Percentiles rank a stretch among this genome's conserved stretches.
These are phyloP conservation scores for Saguinus midas DNA, from an alignment of 2,113 vertebrate species.

Conservation along the genomic window DNA sequence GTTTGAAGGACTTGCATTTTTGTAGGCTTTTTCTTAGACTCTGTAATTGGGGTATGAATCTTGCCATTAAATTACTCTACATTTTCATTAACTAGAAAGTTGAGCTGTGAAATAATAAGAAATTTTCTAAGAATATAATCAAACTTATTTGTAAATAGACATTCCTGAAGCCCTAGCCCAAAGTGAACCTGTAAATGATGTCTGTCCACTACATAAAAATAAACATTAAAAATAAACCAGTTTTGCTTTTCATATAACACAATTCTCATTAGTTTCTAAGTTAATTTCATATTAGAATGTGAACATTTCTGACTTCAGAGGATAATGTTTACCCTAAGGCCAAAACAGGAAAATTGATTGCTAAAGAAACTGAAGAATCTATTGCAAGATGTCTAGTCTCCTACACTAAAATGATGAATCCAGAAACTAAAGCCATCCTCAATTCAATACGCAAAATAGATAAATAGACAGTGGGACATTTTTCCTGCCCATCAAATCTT, in stretches of 20 bases:
- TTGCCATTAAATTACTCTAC: not conserved
- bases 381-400: not conserved
- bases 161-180: not conserved
- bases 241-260: not conserved
- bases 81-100: constrained; percentile 2
- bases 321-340: not conserved
- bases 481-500: not conserved
- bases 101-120: not conserved
- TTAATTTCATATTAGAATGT: not conserved
- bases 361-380: not conserved
- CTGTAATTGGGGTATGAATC: not conserved
- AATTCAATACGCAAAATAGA: not conserved
- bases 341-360: not conserved
- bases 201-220: not conserved
- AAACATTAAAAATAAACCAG: not conserved
- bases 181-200: not conserved
- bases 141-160: not conserved
- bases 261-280: not conserved
- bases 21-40: not conserved
- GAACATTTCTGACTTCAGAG: not conserved
- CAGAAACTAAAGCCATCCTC: not conserved
- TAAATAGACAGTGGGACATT: not conserved
- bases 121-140: not conserved
- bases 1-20: not conserved
- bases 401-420: not conserved